These are phyloP conservation scores for Sceloporus tristichus DNA, from an alignment of 2,113 vertebrate genomes.

Conservation along the genomic window DNA sequence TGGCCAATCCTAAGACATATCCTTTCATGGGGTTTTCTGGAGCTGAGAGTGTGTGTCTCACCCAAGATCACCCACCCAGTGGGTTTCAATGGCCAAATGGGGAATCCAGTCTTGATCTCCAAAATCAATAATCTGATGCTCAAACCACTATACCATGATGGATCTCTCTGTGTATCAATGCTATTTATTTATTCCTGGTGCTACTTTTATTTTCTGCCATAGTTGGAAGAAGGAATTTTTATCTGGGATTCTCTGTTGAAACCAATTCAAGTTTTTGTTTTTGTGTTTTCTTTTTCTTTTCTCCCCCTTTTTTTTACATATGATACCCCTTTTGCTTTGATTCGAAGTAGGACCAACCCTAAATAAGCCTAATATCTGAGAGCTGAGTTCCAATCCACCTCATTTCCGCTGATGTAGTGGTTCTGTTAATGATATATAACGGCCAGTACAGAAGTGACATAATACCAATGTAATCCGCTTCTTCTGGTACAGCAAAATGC, in stretches of 20 bases:
- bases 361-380: neutral
- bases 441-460: neutral
- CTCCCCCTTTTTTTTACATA: neutral
- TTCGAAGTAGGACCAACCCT: neutral
- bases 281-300: neutral
- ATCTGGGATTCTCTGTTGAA: neutral
- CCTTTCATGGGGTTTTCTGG: no score
- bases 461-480: neutral
- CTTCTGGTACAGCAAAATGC: neutral
- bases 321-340: neutral
- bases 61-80: no score
- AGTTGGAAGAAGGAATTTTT: neutral
- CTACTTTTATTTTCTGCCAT: neutral
- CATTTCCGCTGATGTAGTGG: no score
- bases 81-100: no score
- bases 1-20: no score
- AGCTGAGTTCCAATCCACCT: rapidly evolving
- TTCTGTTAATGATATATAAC: neutral
- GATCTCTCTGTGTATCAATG: no score
- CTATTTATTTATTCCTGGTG: neutral
- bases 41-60: no score
- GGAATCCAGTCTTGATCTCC: no score
- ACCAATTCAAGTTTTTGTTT: neutral
- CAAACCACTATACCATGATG: no score
- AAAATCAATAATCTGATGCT: no score